Conservation (phyloP, 2,797 vertebrate genomes). For the Periophthalmus magnuspinnatus region DNA sequence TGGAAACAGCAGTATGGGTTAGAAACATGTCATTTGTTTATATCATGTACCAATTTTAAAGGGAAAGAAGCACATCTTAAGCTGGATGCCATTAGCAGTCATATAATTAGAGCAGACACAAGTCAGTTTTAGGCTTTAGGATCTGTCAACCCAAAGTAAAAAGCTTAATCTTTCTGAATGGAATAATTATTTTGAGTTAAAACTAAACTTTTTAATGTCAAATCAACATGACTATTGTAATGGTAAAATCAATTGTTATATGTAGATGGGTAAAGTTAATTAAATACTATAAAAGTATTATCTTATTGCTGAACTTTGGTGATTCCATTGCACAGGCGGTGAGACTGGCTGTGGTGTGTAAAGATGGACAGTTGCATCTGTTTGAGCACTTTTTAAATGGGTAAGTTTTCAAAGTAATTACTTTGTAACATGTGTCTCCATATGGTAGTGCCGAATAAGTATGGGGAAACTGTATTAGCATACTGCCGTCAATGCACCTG, state of each 20-base stretch:
- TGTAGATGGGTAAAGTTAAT: background rate
- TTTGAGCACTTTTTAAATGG: conserved; percentile 98
- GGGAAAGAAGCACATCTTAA: too few relatives aligned
- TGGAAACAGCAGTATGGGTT: too few relatives aligned
- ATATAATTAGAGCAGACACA: too few relatives aligned
- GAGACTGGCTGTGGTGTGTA: conserved; percentile 93
- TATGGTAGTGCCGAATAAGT: background rate
- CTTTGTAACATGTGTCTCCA: background rate
- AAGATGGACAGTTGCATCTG: conserved; percentile 93
- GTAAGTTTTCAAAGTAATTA: conserved; percentile 76
- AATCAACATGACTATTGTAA: background rate
- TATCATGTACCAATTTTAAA: too few relatives aligned
- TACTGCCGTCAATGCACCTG: background rate
- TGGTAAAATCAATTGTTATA: background rate
- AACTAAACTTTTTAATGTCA: background rate
- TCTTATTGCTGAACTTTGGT: background rate
- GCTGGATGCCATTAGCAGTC: too few relatives aligned
- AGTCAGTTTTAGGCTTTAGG: too few relatives aligned
- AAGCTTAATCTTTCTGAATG: too few relatives aligned
- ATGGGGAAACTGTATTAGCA: background rate
- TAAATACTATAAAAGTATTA: too few relatives aligned
- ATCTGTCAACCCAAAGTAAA: too few relatives aligned
- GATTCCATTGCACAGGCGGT: conserved; percentile 80
- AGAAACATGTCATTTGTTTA: too few relatives aligned
- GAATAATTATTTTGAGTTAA: background rate